Evolutionary conservation across 2,797 vertebrate species (phyloP), one percentile per base, ranked within the genome.

Genomic region (Urophycis tenuis): DNA sequence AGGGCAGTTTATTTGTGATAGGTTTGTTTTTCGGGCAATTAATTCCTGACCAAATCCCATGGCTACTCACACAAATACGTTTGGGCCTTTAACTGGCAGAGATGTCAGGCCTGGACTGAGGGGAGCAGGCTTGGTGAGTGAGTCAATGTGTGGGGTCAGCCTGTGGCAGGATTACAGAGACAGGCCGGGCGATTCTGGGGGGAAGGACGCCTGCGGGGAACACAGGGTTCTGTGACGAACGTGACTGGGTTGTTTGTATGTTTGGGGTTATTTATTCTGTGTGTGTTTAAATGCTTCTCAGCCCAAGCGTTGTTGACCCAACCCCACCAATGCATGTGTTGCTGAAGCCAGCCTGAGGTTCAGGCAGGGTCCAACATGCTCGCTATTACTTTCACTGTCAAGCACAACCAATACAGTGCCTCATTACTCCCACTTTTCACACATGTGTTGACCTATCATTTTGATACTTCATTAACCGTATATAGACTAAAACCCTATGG

Each of bases 41-140:
- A 83, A 81, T 86, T 88, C 81, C 83, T 76, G 64, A 78, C 82
- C 76, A 87, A 87, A 86, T 86, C 84, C 81, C 83, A 83, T 74
- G 72, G 77, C 78, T 84, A 80, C 80, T 86, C 80, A 72, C 79
- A 80, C 75, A 76, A 75, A 77, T 84, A 80, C 86, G 77, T 81
- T 72, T 60, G n/a, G 60, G 70, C 77, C 75, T 81, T 85, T 77
- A 83, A 82, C 82, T 80, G 78, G 75, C 76, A 70, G 72, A 76
- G 76, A 84, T 81, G 70, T 80, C 76, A 77, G 79, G 78, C 74
- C 74, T 74, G 80, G 75, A 80, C 77, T 41, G 17, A 80, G 77
- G 19, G 33, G 34, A 10, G 33, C 31, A 15, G 33, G 12, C 10
- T 19, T 19, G 2, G 33, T 22, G 32, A 11, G 71, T 34, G 36